Base-by-base conservation (phyloP, 2,113 vertebrate genomes). In the Sinocyclocheilus anophthalmus region DNA sequence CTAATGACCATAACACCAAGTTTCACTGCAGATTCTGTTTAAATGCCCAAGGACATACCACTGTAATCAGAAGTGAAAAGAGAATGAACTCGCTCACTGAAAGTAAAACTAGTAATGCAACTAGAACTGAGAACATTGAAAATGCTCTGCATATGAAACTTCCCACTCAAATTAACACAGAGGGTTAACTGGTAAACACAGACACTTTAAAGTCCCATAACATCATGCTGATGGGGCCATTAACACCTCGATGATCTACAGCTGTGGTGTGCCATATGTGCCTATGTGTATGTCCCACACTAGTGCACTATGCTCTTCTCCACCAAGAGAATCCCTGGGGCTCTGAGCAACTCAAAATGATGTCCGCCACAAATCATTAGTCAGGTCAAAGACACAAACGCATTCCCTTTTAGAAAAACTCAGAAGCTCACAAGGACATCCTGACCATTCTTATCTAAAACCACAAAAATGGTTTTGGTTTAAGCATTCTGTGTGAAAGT, bases 161-260 rank as follows among this genome's bases (percentile, higher is more conserved):
- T 37, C 33, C 33, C 33, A 37, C 37, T 48, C 18, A 22, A 57
- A 45, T 45, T 69, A 76, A 45, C 57, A 69, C 84, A 78, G 59
- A 70, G 5, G 53, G 61, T 80, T 76, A 83, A 85, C 73, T 84
- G 53, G 61, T 67, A 86, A 76, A 86, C 86, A 63, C 83, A 24
- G 48, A 42, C 3, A 70, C 65, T 57, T 81, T 88, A 89, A 92
- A 91, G 89, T 75, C 80, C 80, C 65, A 26, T 87, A 85, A 89
- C 76, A 89, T 81, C 55, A 50, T 45, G n/a, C 77, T 78, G 72
- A 84, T 76, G 78, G 50, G 73, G 76, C 80, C 81, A 82, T 88
- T 89, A 90, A 87, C 83, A 83, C 83, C 67, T 85, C 87, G 76
- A 87, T 42, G 22, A 59, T 88, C 59, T 83, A 84, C 89, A 92